phyloP scores from a whole-genome alignment of 1,140 invertebrate species.

The Proctacanthus coquilletti region DNA sequence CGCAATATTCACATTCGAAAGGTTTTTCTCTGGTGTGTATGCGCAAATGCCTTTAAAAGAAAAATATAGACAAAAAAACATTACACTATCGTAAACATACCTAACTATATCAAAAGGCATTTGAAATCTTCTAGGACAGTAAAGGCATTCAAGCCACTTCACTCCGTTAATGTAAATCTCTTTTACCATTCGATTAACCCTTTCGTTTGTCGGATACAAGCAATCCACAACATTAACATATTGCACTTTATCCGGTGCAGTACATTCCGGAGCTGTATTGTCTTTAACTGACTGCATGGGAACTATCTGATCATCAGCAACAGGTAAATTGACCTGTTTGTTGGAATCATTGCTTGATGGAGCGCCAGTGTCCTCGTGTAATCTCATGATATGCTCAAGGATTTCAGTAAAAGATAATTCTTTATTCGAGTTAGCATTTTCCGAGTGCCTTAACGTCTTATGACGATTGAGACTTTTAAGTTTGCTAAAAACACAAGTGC shows the following conservation, averaged over 20 bases:
- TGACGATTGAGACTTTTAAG: conserved; percentile 1
- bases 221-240: background rate
- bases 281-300: background rate
- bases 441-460: background rate
- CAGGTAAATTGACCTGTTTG: background rate
- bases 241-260: no score
- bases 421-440: background rate
- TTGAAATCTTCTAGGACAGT: background rate
- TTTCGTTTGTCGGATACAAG: background rate
- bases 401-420: background rate
- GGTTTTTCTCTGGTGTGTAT: conserved; percentile 7
- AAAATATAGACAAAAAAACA: no score
- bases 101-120: no score
- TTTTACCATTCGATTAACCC: background rate
- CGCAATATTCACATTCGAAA: conserved; percentile 7
- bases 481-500: background rate
- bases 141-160: background rate
- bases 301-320: background rate
- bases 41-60: conserved; percentile 6
- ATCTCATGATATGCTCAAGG: background rate
- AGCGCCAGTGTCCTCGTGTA: no score
- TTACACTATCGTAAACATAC: no score
- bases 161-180: background rate
- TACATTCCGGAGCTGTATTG: background rate
- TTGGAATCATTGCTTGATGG: no score